These are phyloP conservation scores for Trissolcus japonicus DNA, from an alignment of 2,888 invertebrate genomes.

Conservation along the genomic window DNA sequence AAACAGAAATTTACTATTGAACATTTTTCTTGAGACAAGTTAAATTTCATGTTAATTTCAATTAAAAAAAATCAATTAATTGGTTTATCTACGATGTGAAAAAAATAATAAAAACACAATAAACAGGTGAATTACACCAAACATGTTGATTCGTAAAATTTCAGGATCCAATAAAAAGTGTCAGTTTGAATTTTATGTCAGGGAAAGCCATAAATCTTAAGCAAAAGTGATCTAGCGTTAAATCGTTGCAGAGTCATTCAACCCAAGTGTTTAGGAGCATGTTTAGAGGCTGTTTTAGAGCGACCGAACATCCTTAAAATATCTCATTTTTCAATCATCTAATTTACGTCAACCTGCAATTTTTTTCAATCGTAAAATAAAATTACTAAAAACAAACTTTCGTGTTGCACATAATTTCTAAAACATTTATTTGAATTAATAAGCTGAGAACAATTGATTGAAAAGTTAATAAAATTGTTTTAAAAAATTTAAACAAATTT, in stretches of 20 bases:
- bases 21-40: too few relatives aligned
- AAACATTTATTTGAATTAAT: too few relatives aligned
- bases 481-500: too few relatives aligned
- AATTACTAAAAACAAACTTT: neutral
- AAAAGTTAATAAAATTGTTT: too few relatives aligned
- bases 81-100: too few relatives aligned
- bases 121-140: slow-evolving; percentile 1
- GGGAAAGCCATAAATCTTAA: slow-evolving; percentile 7
- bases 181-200: slow-evolving; percentile 1
- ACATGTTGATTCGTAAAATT: neutral
- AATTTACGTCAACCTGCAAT: slow-evolving; percentile 4
- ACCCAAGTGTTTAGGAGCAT: slow-evolving; percentile 21
- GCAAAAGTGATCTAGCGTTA: slow-evolving; percentile 23
- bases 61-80: too few relatives aligned
- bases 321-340: slow-evolving; percentile 8
- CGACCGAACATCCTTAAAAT: slow-evolving; percentile 7
- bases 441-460: too few relatives aligned
- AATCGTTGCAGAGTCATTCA: slow-evolving; percentile 28
- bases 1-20: too few relatives aligned
- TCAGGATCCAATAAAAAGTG: neutral
- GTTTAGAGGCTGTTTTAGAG: slow-evolving; percentile 4
- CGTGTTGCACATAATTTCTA: too few relatives aligned
- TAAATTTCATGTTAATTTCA: too few relatives aligned
- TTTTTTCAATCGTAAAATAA: slow-evolving; percentile 7
- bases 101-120: neutral